Conservation (phyloP, 2,888 invertebrate species). For the Thecocarcelia acutangulata region DNA sequence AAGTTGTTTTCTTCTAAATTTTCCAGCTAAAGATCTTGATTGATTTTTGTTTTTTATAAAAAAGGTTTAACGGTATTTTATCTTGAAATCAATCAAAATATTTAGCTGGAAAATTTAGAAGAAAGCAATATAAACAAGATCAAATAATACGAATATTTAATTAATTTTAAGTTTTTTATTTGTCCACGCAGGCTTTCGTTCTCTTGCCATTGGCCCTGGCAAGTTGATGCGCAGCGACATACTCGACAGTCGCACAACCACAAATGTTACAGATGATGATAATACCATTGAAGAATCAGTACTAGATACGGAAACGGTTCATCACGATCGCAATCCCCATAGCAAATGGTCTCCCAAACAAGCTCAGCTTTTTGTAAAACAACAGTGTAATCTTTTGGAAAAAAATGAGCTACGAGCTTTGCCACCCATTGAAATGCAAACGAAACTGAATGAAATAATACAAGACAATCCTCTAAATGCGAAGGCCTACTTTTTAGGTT, state of each 20-base stretch:
- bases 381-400: slow-evolving; percentile 91
- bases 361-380: slow-evolving; percentile 93
- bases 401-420: slow-evolving; percentile 91
- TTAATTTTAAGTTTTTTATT: not conserved
- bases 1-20: too few species aligned
- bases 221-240: slow-evolving; percentile 54
- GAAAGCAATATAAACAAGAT: too few species aligned
- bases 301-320: slow-evolving; percentile 71
- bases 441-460: slow-evolving; percentile 80
- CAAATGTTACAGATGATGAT: slow-evolving; percentile 62
- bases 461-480: slow-evolving; percentile 80
- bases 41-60: too few species aligned
- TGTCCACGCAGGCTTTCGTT: slow-evolving; percentile 73
- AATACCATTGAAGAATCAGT: slow-evolving; percentile 70
- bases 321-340: slow-evolving; percentile 80
- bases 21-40: too few species aligned
- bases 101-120: too few species aligned
- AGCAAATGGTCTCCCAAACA: slow-evolving; percentile 92
- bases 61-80: too few species aligned
- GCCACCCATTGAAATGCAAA: slow-evolving; percentile 88
- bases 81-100: too few species aligned
- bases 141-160: too few species aligned
- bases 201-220: slow-evolving; percentile 74
- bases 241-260: slow-evolving; percentile 35
- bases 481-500: slow-evolving; percentile 90